A percentile compares a stretch with the other conserved stretches of the same genome.
Conservation (phyloP, 2,797 vertebrate species). For the Gouania willdenowi region DNA sequence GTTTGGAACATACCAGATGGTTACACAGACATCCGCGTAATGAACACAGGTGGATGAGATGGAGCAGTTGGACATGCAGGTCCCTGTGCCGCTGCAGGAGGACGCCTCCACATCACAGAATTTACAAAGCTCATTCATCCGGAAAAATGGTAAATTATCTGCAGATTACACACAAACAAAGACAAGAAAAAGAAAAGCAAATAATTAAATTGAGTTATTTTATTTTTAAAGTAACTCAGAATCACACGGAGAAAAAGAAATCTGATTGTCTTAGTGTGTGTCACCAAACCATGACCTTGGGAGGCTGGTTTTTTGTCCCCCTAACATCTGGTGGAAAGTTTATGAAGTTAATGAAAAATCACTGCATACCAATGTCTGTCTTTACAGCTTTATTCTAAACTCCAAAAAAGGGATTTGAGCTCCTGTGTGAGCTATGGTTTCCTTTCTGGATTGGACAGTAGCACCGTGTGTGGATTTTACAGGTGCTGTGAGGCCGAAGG, state of each 20-base stretch:
- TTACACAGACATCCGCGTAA: constrained; percentile 63
- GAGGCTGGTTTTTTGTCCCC: no score
- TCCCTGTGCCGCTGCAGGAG: constrained; percentile 56
- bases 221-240: no score
- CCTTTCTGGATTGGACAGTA: neutral
- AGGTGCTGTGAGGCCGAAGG: no score
- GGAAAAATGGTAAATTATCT: constrained; percentile 14
- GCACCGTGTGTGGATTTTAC: neutral
- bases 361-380: no score
- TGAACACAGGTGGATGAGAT: constrained; percentile 58
- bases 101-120: constrained; percentile 69
- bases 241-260: no score
- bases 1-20: constrained; percentile 77
- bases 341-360: no score
- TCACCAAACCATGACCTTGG: no score
- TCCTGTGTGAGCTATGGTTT: neutral
- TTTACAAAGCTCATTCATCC: constrained; percentile 55
- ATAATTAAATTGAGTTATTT: no score
- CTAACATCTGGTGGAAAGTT: no score
- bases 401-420: neutral
- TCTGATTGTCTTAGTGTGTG: no score
- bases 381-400: neutral
- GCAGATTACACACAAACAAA: constrained; percentile 31
- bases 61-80: constrained; percentile 64
- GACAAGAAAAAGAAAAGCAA: no score